A percentile compares a stretch with the other conserved stretches of the same genome.
phyloP scores from a whole-genome alignment of 1,140 invertebrate species.

The Brachystomella parvula region DNA sequence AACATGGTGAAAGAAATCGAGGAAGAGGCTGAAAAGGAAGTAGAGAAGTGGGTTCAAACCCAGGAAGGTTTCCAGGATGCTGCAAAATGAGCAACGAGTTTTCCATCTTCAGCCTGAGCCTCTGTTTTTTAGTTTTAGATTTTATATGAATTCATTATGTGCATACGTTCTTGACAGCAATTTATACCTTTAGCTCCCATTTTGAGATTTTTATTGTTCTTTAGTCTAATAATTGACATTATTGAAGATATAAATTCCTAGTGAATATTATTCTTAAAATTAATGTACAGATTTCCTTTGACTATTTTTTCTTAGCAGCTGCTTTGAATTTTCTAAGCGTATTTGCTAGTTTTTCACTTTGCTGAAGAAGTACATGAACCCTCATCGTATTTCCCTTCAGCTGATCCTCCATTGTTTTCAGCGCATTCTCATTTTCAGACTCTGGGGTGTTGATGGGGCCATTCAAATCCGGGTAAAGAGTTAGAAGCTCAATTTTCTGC shows the following conservation, averaged over 20 bases:
- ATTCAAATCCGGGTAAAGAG: constrained; percentile 20
- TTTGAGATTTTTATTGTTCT: neutral
- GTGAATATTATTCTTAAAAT: neutral
- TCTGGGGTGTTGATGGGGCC: constrained; percentile 16
- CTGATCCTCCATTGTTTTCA: neutral
- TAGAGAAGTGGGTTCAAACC: no score
- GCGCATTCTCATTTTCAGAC: neutral
- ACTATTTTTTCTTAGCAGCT: no score
- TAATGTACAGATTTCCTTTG: neutral
- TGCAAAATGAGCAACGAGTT: no score
- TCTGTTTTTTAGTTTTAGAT: neutral
- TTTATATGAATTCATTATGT: neutral
- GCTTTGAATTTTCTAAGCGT: neutral
- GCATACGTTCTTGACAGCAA: neutral
- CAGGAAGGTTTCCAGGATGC: no score
- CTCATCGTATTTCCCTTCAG: neutral
- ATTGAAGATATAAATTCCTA: neutral
- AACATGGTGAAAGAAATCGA: no score
- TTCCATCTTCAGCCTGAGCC: no score
- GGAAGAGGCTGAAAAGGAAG: no score
- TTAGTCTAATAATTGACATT: neutral
- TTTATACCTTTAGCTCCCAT: neutral
- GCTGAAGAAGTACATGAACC: constrained; percentile 2
- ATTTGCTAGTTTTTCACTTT: neutral
- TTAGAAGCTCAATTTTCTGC: constrained; percentile 18